phyloP scores from a whole-genome alignment of 2,888 invertebrate genomes.

The Smittia sp. region DNA sequence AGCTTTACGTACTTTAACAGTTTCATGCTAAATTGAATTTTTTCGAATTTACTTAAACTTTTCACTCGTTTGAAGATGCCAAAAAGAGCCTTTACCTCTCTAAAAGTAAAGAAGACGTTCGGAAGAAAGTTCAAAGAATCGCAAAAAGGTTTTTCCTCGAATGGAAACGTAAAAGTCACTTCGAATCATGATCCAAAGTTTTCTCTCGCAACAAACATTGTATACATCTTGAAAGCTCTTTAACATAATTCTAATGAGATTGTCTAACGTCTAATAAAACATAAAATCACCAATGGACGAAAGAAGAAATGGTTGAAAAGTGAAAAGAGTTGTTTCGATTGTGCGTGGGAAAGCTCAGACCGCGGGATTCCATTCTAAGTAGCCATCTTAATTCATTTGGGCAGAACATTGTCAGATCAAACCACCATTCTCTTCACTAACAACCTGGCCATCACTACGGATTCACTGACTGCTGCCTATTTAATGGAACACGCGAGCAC shows the following conservation, averaged over 20 bases:
- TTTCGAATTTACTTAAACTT: slow-evolving; percentile 16
- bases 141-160: not conserved
- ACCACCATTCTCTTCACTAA: no score
- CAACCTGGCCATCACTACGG: no score
- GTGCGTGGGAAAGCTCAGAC: no score
- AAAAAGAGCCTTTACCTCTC: slow-evolving; percentile 40
- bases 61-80: not conserved
- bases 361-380: no score
- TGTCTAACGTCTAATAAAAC: not conserved
- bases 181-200: slow-evolving; percentile 4
- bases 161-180: not conserved
- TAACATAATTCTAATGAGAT: not conserved
- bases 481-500: no score
- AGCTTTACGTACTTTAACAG: not conserved
- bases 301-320: slow-evolving; percentile 3
- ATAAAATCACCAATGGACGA: not conserved
- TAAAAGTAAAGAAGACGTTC: slow-evolving; percentile 36
- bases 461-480: no score
- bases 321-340: not conserved
- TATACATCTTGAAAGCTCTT: not conserved
- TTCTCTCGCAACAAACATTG: not conserved
- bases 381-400: no score
- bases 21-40: not conserved
- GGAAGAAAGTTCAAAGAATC: slow-evolving; percentile 10
- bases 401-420: no score